Percentiles rank a stretch among this genome's conserved stretches.
Conservation (phyloP, 2,888 invertebrate genomes). For the Patella depressa region DNA sequence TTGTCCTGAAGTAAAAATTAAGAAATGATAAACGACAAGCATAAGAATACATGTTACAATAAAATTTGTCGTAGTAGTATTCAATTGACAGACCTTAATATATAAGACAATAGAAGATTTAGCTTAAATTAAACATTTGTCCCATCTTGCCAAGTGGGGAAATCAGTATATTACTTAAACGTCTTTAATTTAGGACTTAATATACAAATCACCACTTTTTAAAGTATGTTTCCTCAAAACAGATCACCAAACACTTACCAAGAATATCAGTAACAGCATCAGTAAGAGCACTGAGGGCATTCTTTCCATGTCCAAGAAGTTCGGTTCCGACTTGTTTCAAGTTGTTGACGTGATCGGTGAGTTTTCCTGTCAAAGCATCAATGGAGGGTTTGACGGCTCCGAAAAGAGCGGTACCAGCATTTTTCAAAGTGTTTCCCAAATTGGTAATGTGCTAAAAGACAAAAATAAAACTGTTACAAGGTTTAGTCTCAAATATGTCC, state of each 20-base stretch:
- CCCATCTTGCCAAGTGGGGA: not conserved
- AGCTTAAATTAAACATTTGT: too few species aligned
- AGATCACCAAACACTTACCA: conserved; percentile 16
- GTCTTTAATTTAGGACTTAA: too few species aligned
- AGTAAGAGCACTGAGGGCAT: conserved; percentile 15
- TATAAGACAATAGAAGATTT: too few species aligned
- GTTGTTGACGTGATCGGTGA: conserved; percentile 14
- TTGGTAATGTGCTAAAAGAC: conserved; percentile 16
- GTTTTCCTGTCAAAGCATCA: conserved; percentile 14
- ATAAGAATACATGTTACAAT: too few species aligned
- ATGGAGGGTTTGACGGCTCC: conserved; percentile 19
- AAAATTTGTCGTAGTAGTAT: too few species aligned
- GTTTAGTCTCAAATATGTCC: not conserved
- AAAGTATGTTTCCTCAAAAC: too few species aligned
- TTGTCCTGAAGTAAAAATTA: not conserved
- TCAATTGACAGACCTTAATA: too few species aligned
- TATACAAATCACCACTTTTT: too few species aligned
- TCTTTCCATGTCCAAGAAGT: conserved; percentile 21
- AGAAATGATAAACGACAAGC: not conserved
- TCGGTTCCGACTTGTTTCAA: conserved; percentile 16
- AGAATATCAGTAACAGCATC: conserved; percentile 17
- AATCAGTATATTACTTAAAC: too few species aligned
- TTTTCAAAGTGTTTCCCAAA: conserved; percentile 12
- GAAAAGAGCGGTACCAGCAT: conserved; percentile 15
- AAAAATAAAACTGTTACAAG: not conserved